Conservation (phyloP, 92 coral and sea anemone genomes). For the Virgularia gustaviana region DNA sequence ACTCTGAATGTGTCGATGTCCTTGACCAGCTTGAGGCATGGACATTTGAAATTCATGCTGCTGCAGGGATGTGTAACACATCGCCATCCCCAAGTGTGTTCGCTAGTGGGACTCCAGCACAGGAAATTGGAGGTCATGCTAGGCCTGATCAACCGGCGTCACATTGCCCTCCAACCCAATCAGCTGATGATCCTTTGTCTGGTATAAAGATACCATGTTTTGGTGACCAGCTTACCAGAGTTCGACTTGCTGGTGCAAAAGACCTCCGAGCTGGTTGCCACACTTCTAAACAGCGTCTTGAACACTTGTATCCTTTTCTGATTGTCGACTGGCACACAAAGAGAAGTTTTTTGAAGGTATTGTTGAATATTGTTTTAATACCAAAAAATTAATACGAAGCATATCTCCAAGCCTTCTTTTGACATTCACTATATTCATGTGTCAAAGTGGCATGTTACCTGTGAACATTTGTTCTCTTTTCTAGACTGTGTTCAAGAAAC, state of each 20-base stretch:
- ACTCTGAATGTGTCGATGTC: slow-evolving; percentile 19
- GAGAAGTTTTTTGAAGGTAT: slow-evolving; percentile 4
- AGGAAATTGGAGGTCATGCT: not conserved
- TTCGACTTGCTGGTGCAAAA: slow-evolving; percentile 22
- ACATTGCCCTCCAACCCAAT: not conserved
- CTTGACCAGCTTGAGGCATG: slow-evolving; percentile 15
- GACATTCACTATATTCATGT: no score
- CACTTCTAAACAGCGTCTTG: slow-evolving; percentile 21
- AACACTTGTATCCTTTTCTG: slow-evolving; percentile 5
- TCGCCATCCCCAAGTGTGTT: slow-evolving; percentile 1
- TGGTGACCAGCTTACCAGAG: slow-evolving; percentile 24
- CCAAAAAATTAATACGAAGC: no score
- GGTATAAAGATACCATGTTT: slow-evolving; percentile 11
- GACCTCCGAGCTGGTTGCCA: slow-evolving; percentile 20
- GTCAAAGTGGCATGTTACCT: no score
- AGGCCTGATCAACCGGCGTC: not conserved
- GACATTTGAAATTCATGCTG: slow-evolving; percentile 17
- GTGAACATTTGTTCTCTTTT: slow-evolving; percentile 31
- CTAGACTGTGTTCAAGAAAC: slow-evolving; percentile 25
- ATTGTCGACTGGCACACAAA: not conserved
- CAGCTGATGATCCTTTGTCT: not conserved
- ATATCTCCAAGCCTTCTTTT: no score
- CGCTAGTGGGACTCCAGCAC: no score
- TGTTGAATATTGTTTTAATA: no score
- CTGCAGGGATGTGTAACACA: slow-evolving; percentile 12